Base-by-base conservation (phyloP, 2,113 vertebrate species). In the Chamaetylas fuelleborni region DNA sequence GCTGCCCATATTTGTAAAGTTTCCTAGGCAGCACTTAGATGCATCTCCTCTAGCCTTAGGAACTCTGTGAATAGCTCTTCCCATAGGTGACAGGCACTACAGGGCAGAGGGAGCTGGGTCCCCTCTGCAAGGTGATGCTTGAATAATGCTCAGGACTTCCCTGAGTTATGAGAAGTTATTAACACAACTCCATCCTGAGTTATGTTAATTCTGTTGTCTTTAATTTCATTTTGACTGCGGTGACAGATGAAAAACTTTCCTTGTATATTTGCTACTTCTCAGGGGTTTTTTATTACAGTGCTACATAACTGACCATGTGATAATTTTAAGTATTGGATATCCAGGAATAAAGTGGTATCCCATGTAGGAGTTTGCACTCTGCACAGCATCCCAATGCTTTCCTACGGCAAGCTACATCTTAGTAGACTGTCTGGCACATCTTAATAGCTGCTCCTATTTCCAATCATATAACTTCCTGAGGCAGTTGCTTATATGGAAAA, bases 401-500 rank as follows among this genome's bases (percentile, higher is more conserved):
- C 88, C 67, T 78, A 61, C 79, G 88, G 62, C 79, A 83, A 88
- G 33, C 82, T 77, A 15, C 3, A 2, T 81, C 73, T 84, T 89
- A 69, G 64, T 45, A 91, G 71, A 69, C 81, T n/a, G 40, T 66
- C 93, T 96, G 71, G 64, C 60, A 90, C 76, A 71, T 92, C 74
- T 51, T 51, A 51, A 72, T 76, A 95, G 72, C 64, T 71, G 47
- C 85, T 96, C 90, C 76, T 62, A 20, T 71, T 88, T 81, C 25
- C 72, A 96, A 13, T 81, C 82, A 29, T 93, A 48, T 48, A 96
- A 88, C 82, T 96, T 97, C 92, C 92, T 86, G 64, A 94, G 92
- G 57, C 86, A 90, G 79, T 93, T 72, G 88, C 92, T 94, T 94
- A 92, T 95, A 94, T 95, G 95, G 95, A 94, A 86, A 94, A 94